phyloP scores from a whole-genome alignment of 2,888 invertebrate genomes.

The Galerucella calmariensis region DNA sequence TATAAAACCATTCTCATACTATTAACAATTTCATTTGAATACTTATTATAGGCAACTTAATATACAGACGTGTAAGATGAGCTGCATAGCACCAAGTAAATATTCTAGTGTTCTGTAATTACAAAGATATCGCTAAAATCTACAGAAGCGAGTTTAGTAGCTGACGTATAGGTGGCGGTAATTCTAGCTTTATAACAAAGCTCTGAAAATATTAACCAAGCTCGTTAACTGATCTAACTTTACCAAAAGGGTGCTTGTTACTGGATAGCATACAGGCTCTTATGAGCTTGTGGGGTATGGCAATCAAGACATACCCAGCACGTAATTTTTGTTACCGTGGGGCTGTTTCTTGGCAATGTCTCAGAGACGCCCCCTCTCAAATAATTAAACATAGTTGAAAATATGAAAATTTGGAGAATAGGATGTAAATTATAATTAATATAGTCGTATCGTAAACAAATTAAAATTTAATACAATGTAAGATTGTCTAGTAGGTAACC shows the following conservation, averaged over 20 bases:
- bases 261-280: slow-evolving; percentile 75
- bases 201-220: not conserved
- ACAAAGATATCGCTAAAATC: not conserved
- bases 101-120: not conserved
- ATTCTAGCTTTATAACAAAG: not conserved
- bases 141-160: not conserved
- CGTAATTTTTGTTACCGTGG: slow-evolving; percentile 77
- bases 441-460: too few relatives aligned
- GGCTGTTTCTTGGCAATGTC: slow-evolving; percentile 78
- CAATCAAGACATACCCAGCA: slow-evolving; percentile 88
- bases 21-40: not conserved
- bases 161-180: slow-evolving; percentile 18
- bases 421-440: too few relatives aligned
- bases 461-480: too few relatives aligned
- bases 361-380: slow-evolving; percentile 73
- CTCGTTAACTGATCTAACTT: not conserved
- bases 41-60: not conserved
- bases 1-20: too few relatives aligned
- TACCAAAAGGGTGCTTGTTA: slow-evolving; percentile 77
- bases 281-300: slow-evolving; percentile 78
- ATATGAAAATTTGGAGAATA: too few relatives aligned
- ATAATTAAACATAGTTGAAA: slow-evolving; percentile 42
- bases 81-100: too few relatives aligned
- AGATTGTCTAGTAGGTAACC: too few relatives aligned
- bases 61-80: not conserved